Conservation (phyloP, 92 coral and sea anemone genomes). For the Chrysogorgia sp. region DNA sequence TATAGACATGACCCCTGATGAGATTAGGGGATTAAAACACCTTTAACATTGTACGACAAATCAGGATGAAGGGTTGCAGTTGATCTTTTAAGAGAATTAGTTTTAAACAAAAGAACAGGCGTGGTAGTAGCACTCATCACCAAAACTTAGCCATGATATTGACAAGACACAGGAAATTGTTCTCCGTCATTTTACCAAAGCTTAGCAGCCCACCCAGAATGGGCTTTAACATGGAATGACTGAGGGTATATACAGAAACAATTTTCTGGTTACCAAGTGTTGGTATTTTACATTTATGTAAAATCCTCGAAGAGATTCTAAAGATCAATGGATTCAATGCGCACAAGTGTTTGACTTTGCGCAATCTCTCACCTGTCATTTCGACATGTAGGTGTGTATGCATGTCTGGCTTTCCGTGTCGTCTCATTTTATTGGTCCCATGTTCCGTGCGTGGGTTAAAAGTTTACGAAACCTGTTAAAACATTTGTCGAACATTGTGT, state of each 20-base stretch:
- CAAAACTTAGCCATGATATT: not conserved
- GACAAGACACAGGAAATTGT: constrained; percentile 38
- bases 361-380: no score
- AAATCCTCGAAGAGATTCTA: not conserved
- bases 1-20: no score
- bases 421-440: no score
- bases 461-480: no score
- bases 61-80: not conserved
- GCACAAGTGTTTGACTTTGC: not conserved
- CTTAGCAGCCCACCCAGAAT: constrained; percentile 41
- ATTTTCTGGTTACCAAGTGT: not conserved
- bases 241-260: not conserved
- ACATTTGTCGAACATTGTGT: no score
- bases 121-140: constrained; percentile 17
- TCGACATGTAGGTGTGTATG: no score
- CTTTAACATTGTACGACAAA: not conserved
- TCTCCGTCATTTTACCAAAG: not conserved
- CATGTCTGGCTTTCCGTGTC: no score
- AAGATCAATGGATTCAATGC: not conserved
- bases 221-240: not conserved
- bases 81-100: not conserved
- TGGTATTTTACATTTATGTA: not conserved
- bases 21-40: not conserved
- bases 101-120: not conserved
- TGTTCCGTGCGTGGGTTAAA: no score